phyloP scores from a whole-genome alignment of 2,113 vertebrate genomes.

The Etheostoma spectabile region DNA sequence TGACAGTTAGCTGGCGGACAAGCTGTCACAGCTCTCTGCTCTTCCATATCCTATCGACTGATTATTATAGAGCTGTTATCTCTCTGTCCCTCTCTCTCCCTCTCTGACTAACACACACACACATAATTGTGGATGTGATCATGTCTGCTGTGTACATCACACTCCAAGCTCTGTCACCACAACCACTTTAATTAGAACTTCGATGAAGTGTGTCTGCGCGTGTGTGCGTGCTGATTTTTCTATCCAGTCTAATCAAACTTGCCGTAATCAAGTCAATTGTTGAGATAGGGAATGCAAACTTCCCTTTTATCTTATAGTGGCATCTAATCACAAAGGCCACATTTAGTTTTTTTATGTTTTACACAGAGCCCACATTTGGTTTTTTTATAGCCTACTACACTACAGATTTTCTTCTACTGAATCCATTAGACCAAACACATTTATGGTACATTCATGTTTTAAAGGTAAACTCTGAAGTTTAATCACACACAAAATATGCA shows the following conservation, averaged over 20 bases:
- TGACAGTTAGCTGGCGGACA: constrained; percentile 72
- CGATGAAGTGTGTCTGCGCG: constrained; percentile 23
- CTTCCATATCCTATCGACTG: constrained; percentile 69
- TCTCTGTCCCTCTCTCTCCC: constrained; percentile 20
- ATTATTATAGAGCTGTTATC: constrained; percentile 78
- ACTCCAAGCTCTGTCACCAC: constrained; percentile 71
- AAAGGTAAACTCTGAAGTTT: background rate
- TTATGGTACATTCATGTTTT: background rate
- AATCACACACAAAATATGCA: background rate
- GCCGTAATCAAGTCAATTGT: constrained; percentile 54
- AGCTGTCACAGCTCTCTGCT: constrained; percentile 74
- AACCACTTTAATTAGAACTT: constrained; percentile 77
- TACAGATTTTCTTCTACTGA: background rate
- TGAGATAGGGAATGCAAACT: constrained; percentile 50
- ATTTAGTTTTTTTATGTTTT: constrained; percentile 21
- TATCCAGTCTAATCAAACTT: constrained; percentile 60
- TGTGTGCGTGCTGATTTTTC: constrained; percentile 35
- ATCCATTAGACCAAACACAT: background rate
- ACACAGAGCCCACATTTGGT: background rate
- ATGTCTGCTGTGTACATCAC: constrained; percentile 71
- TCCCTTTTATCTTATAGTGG: constrained; percentile 40
- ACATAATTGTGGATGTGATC: constrained; percentile 55
- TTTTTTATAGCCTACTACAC: background rate
- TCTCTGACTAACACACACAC: constrained; percentile 18
- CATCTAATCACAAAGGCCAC: constrained; percentile 23